Conservation (phyloP, 2,888 invertebrate species). For the Eustalomyia histrio region DNA sequence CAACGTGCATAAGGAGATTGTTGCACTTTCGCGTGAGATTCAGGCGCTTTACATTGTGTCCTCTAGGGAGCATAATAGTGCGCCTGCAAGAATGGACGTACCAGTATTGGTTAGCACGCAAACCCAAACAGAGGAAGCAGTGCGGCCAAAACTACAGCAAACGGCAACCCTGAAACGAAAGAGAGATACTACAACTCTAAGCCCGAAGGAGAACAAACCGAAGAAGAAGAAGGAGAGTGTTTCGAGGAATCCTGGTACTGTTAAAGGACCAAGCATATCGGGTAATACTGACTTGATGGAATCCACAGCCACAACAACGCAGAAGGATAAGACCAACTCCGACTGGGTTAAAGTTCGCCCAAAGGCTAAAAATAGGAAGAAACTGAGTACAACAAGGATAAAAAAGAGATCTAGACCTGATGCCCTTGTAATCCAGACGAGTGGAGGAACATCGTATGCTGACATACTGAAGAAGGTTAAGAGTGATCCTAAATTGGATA, state of each 20-base stretch:
- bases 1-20: conserved; percentile 4
- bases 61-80: too few relatives aligned
- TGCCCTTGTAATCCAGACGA: conserved; percentile 4
- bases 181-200: not conserved
- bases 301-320: too few relatives aligned
- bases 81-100: too few relatives aligned
- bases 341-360: too few relatives aligned
- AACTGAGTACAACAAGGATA: too few relatives aligned
- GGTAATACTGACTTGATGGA: too few relatives aligned
- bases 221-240: conserved; percentile 1
- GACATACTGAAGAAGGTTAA: not conserved
- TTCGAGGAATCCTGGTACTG: not conserved
- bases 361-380: too few relatives aligned
- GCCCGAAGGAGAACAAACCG: conserved; percentile 3
- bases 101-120: not conserved
- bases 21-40: not conserved
- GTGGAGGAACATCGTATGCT: not conserved
- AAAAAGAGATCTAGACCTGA: too few relatives aligned
- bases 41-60: conserved; percentile 12
- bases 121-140: not conserved
- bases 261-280: too few relatives aligned
- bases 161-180: not conserved
- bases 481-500: not conserved
- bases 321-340: too few relatives aligned
- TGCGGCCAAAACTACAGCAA: not conserved